These are phyloP conservation scores for Dorcus parallelipipedus DNA, from an alignment of 2,888 invertebrate genomes.

Conservation along the genomic window DNA sequence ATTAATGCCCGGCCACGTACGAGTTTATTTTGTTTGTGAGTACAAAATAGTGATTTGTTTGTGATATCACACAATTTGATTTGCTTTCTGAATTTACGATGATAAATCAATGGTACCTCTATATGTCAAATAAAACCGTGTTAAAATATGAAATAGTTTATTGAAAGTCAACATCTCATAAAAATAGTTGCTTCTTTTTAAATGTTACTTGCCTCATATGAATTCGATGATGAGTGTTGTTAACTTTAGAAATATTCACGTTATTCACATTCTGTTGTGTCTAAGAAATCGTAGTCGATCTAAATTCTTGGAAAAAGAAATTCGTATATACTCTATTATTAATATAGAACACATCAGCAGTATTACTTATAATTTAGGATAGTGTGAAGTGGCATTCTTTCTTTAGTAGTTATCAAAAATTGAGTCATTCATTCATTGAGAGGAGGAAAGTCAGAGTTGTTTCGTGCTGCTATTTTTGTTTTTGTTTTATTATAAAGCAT, in stretches of 20 bases:
- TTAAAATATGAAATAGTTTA: not conserved
- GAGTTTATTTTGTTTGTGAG: conserved; percentile 15
- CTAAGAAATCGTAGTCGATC: not conserved
- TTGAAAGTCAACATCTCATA: not conserved
- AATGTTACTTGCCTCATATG: not conserved
- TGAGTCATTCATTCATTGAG: too few species aligned
- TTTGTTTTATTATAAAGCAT: too few species aligned
- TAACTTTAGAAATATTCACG: not conserved
- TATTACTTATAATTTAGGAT: conserved; percentile 15
- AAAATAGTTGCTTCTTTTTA: conserved; percentile 1
- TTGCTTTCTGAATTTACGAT: conserved; percentile 7
- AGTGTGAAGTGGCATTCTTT: not conserved
- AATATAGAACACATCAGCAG: conserved; percentile 12
- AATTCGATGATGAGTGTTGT: not conserved
- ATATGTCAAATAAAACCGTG: conserved; percentile 4
- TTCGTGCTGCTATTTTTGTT: too few species aligned
- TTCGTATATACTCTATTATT: not conserved
- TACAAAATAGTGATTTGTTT: conserved; percentile 22
- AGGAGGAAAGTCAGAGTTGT: too few species aligned
- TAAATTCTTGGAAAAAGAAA: not conserved
- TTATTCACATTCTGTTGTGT: not conserved
- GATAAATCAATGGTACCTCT: not conserved
- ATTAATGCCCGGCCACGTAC: conserved; percentile 3
- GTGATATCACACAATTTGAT: conserved; percentile 12
- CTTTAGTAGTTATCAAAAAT: too few species aligned